phyloP scores from a whole-genome alignment of 2,797 vertebrate genomes.

The Trachurus trachurus region DNA sequence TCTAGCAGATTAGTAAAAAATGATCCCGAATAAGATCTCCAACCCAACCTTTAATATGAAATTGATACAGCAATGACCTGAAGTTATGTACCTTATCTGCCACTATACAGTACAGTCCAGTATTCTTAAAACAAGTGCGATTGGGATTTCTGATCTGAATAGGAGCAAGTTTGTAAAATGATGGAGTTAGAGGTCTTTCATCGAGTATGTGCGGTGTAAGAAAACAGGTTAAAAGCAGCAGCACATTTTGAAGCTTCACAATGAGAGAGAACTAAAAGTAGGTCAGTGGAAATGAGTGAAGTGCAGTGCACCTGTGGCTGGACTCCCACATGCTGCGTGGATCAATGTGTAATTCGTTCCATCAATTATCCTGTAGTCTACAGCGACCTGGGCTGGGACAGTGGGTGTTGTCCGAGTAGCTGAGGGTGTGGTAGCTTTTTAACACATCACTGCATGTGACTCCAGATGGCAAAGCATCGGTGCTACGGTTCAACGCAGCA shows the following conservation, averaged over 20 bases:
- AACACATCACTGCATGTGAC: conserved; percentile 35
- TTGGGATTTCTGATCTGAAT: too few relatives aligned
- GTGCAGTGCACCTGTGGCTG: conserved; percentile 52
- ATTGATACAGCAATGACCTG: too few relatives aligned
- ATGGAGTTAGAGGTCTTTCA: too few relatives aligned
- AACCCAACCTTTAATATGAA: too few relatives aligned
- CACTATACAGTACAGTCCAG: too few relatives aligned
- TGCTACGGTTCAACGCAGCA: too few relatives aligned
- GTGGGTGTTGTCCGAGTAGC: conserved; percentile 17
- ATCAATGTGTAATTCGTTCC: conserved; percentile 58
- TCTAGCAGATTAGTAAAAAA: too few relatives aligned
- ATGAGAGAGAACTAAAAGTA: conserved; percentile 38
- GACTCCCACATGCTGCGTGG: conserved; percentile 47
- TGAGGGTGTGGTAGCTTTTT: conserved; percentile 29
- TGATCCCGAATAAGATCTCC: too few relatives aligned
- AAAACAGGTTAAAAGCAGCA: background rate
- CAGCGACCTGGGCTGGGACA: conserved; percentile 5
- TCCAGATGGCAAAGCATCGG: conserved; percentile 7
- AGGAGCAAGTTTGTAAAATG: too few relatives aligned
- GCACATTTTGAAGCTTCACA: background rate
- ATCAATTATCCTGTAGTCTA: conserved; percentile 38
- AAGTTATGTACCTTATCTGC: too few relatives aligned
- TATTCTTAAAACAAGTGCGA: too few relatives aligned
- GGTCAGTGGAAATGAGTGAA: conserved; percentile 63
- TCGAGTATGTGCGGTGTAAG: too few relatives aligned